Conservation (phyloP, 2,888 invertebrate genomes). For the Tetheella fluctuosa region DNA sequence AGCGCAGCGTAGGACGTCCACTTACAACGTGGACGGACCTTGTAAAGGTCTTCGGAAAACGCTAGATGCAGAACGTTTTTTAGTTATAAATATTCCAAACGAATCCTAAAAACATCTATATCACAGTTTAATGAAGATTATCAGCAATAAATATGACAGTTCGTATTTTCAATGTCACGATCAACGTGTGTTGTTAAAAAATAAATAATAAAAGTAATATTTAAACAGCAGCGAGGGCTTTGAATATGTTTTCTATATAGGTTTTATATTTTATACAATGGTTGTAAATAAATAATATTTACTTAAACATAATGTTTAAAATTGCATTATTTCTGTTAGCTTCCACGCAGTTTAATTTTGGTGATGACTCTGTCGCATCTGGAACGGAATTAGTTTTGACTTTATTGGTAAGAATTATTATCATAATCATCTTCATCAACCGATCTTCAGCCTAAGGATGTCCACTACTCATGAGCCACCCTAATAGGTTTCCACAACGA, state of each 20-base stretch:
- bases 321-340: conserved; percentile 20
- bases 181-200: not conserved
- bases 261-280: too few relatives aligned
- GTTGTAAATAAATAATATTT: not conserved
- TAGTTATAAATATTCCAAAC: not conserved
- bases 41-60: too few relatives aligned
- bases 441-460: too few relatives aligned
- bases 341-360: conserved; percentile 7
- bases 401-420: conserved; percentile 43
- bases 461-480: too few relatives aligned
- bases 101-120: conserved; percentile 1
- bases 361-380: conserved; percentile 26
- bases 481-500: too few relatives aligned
- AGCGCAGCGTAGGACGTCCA: too few relatives aligned
- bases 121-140: not conserved
- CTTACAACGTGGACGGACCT: too few relatives aligned
- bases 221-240: too few relatives aligned
- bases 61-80: not conserved
- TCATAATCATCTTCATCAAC: not conserved
- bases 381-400: conserved; percentile 42
- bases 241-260: too few relatives aligned
- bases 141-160: not conserved
- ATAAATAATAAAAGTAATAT: too few relatives aligned
- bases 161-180: not conserved
- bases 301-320: conserved; percentile 16